Conservation (phyloP, 2,113 vertebrate species). For the Uria lomvia region DNA sequence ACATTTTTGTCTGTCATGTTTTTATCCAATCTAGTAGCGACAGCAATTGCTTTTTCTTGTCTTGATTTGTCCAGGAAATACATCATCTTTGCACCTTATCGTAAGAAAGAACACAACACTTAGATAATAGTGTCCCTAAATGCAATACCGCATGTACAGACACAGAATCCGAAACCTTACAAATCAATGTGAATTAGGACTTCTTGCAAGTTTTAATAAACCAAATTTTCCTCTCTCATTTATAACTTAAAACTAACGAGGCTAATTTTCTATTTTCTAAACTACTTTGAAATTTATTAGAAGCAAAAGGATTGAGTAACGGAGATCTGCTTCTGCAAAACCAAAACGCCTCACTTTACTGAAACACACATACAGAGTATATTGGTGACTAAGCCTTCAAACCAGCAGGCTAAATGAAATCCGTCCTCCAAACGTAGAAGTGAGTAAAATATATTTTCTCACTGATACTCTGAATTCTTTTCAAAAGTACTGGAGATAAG, state of each 20-base stretch:
- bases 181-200: neutral
- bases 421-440: neutral
- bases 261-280: neutral
- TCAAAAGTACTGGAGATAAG: neutral
- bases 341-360: neutral
- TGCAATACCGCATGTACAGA: accelerated
- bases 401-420: neutral
- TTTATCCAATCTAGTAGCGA: slow-evolving; percentile 78
- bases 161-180: neutral
- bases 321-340: neutral
- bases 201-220: neutral
- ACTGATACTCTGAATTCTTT: neutral
- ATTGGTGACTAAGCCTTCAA: neutral
- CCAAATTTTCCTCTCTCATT: neutral
- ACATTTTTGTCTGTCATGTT: slow-evolving; percentile 77
- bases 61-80: slow-evolving; percentile 82
- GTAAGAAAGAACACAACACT: neutral
- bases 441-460: neutral
- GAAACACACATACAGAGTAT: neutral
- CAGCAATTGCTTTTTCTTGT: slow-evolving; percentile 80
- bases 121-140: neutral
- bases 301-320: neutral
- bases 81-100: slow-evolving; percentile 82
- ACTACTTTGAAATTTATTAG: neutral
- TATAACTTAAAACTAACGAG: neutral